Evolutionary conservation across 2,888 invertebrate species (phyloP), one percentile per base, ranked within the genome.

Genomic region (Bedellia somnulentella): DNA sequence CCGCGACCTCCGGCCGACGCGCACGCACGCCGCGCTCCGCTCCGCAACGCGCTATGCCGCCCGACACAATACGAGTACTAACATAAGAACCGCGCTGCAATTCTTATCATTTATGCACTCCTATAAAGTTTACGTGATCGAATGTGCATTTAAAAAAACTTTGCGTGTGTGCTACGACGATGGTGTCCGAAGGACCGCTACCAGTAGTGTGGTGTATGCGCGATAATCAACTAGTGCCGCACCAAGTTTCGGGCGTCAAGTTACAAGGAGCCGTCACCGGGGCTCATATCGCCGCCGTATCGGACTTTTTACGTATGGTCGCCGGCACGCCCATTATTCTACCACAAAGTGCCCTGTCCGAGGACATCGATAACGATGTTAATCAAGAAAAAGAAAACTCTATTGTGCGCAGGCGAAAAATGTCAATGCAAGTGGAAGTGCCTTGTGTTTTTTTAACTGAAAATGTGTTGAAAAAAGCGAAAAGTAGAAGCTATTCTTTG

Each of bases 201-300:
- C 77, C 78, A 62, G 82, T 83, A 46, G 82, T 83, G 56, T 83
- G 82, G 83, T 83, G 82, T 73, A 71, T 80, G 55, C 80, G 82
- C 59, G 81, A 82, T 68, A 81, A 83, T 63, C 80, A 80, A 56
- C 80, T 82, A 75, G 79, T 82, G 53, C 83, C 84, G 41, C 78
- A 83, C 39, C 82, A 83, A 56, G 71, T 84, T 42, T 82, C 82
- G 35, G 82, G 83, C 45, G 82, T 84, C 41, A 71, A 82, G 44
- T 73, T 84, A 45, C 82, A 83, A 55, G 83, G 83, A 36, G 79
- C 79, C 35, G 73, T 83, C 36, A 83, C 83, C 15, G 80, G 81
- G 45, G 82, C 82, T 28, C 83, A 83, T 46, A 81, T 82, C 67
- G 79, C 81, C 32, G 81, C 82, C 34, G 80, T 83, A 30, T 78